Percentiles rank a stretch among this genome's conserved stretches.
phyloP scores from a whole-genome alignment of 92 coral and sea anemone species.

The Heliopora coerulea region DNA sequence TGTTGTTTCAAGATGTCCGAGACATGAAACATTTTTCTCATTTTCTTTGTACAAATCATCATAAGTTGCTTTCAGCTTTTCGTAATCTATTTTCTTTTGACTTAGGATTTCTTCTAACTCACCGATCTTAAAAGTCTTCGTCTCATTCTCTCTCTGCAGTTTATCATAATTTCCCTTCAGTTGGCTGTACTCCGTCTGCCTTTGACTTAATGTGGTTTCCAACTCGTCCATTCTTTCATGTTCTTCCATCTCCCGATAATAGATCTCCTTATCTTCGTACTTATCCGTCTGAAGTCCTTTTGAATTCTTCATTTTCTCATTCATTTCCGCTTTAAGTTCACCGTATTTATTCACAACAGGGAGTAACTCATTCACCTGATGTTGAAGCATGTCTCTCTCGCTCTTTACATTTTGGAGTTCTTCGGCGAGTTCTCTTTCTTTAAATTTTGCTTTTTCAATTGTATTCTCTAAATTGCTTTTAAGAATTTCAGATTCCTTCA shows the following conservation, averaged over 20 bases:
- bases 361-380: conserved; percentile 1
- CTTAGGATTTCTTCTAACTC: conserved; percentile 4
- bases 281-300: not conserved
- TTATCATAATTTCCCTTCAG: conserved; percentile 23
- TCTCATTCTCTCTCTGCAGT: conserved; percentile 35
- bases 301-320: not conserved
- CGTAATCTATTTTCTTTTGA: conserved; percentile 41
- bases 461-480: not conserved
- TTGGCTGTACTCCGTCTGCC: not conserved
- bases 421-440: conserved; percentile 43
- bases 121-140: conserved; percentile 18
- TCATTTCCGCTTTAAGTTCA: conserved; percentile 20
- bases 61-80: conserved; percentile 34
- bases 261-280: conserved; percentile 41
- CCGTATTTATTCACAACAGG: not conserved
- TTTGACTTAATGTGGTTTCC: conserved; percentile 8
- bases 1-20: not conserved
- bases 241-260: too few relatives aligned
- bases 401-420: conserved; percentile 33
- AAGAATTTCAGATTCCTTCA: conserved; percentile 5
- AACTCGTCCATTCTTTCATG: conserved; percentile 28
- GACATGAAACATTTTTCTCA: conserved; percentile 40
- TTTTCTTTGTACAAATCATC: conserved; percentile 45
- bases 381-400: not conserved
- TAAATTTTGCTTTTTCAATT: conserved; percentile 57